Evolutionary conservation across 2,797 vertebrate species (phyloP).

Genomic region (Tenualosa thibaudeaui): DNA sequence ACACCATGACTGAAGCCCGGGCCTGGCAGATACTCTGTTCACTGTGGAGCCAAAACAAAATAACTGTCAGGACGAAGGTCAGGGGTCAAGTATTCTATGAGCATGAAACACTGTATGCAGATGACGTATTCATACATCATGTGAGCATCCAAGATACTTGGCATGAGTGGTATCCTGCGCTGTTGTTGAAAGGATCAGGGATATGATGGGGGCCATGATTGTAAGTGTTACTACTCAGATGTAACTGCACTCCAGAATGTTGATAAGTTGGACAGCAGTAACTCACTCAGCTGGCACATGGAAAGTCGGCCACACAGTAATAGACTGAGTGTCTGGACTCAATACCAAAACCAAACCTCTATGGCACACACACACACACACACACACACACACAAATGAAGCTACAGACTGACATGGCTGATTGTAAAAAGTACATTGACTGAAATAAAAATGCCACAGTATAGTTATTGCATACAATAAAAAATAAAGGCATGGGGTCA

Average conservation of each 20-base stretch:
- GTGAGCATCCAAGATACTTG: neutral
- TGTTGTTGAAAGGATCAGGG: no score
- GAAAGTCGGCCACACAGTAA: neutral
- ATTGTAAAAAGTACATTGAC: neutral
- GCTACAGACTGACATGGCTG: neutral
- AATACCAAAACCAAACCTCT: neutral
- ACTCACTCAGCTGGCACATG: neutral
- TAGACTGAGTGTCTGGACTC: neutral
- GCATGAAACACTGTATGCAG: neutral
- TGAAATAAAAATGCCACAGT: neutral
- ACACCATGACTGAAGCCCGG: slow-evolving; percentile 98
- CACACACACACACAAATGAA: neutral
- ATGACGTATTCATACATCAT: neutral
- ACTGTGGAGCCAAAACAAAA: slow-evolving; percentile 65
- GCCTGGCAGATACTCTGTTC: slow-evolving; percentile 99
- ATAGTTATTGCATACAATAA: neutral
- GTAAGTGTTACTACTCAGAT: neutral
- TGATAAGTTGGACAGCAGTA: neutral
- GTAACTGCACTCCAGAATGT: neutral
- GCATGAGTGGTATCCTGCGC: no score
- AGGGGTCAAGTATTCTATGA: neutral
- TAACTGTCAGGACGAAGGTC: slow-evolving; percentile 1
- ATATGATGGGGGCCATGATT: no score
- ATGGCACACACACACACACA: neutral
- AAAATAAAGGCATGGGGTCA: neutral